Conservation (phyloP, 2,797 vertebrate species). For the Streptopelia turtur region DNA sequence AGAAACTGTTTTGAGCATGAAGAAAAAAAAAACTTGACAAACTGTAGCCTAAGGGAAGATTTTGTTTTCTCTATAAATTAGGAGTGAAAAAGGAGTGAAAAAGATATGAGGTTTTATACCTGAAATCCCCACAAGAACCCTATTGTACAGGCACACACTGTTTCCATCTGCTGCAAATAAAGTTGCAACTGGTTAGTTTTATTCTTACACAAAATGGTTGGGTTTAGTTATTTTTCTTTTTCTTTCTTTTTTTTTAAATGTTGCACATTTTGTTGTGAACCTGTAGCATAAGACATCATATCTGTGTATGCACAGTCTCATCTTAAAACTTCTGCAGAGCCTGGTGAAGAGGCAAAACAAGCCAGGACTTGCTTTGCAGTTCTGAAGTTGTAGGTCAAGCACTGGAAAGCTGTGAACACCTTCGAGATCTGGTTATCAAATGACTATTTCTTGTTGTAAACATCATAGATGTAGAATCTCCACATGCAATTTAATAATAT, state of each 20-base stretch:
- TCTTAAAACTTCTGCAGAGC: constrained; percentile 34
- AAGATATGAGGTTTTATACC: not conserved
- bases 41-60: constrained; percentile 8
- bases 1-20: not conserved
- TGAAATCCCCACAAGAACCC: not conserved
- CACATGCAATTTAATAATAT: not conserved
- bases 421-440: constrained; percentile 38
- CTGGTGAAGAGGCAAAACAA: constrained; percentile 64
- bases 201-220: not conserved
- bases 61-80: constrained; percentile 47
- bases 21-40: not conserved
- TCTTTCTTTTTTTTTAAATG: not conserved
- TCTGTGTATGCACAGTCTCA: not conserved
- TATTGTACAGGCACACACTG: not conserved
- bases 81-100: not conserved
- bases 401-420: constrained; percentile 32
- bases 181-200: not conserved
- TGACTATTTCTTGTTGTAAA: constrained; percentile 20
- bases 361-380: constrained; percentile 68
- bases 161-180: not conserved
- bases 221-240: not conserved
- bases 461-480: not conserved
- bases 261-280: not conserved
- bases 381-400: constrained; percentile 72
- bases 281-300: not conserved